Base-by-base conservation (phyloP, 2,888 invertebrate species). In the Meta bourneti region DNA sequence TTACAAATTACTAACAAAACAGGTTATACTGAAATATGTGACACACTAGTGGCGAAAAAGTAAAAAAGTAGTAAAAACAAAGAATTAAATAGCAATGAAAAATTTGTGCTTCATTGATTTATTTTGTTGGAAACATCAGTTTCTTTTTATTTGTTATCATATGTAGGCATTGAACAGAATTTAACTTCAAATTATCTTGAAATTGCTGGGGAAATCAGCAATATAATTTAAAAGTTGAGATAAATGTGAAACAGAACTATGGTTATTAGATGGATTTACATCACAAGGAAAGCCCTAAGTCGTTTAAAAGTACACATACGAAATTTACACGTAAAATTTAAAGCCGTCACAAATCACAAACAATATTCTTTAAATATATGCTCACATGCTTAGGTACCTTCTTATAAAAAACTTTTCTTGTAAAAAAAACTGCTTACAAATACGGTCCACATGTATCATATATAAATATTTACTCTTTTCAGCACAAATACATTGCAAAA, bases 351-450 rank as follows among this genome's bases (percentile, higher is more conserved):
- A 61, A 61, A 11, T 61, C 61, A 61, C 9, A 61, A 61, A 61
- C 61, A 61, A 61, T 61, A 16, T 11, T 61, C 61, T 61, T 61
- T 61, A 61, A 61, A 61, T 16, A 16, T 16, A 61, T 61, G 16
- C 61, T 61, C 61, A 61, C 61, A 61, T 34, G 34, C 34, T 34
- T 34, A 34, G 8, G 16, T 75, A 78, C 52, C 34, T 90, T 61
- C 90, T 90, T 85, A 85, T 83, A 69, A 85, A 83, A 90, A 90
- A 61, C 69, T 13, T 71, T 84, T 90, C 71, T 51, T 48, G 70
- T 72, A 90, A 84, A 90, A 84, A 90, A 84, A 88, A 79, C 61
- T 71, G 90, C 90, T 74, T 90, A 90, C 90, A 90, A 90, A 90
- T 79, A 72, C 72, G 9, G 20, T 48, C 49, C 69, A 72, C 74